Base-by-base conservation (phyloP, 2,113 vertebrate genomes). In the Gymnobelideus leadbeateri region DNA sequence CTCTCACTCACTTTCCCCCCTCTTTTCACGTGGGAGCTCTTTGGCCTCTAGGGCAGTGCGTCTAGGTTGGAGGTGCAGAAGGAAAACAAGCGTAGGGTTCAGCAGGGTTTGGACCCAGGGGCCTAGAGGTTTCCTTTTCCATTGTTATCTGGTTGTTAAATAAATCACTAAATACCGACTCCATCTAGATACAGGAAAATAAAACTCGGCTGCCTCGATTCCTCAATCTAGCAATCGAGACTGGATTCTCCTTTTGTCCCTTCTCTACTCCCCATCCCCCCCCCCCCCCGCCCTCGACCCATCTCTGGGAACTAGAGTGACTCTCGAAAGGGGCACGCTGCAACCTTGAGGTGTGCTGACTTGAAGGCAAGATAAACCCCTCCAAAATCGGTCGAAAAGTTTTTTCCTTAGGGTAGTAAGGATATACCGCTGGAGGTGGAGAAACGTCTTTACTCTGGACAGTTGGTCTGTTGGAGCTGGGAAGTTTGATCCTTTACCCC, bases 91-190 rank as follows among this genome's bases (percentile, higher is more conserved):
- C 0, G 2, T 1, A 49, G 95, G 92, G 91, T 90, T 68, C 24
- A 90, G 0, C 52, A 0, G 49, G 95, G 43, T 95, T 95, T 93
- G 95, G 92, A 96, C 92, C 43, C 50, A 90, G 94, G 51, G 92
- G n/a, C 26, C 25, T 47, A 91, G 77, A 53, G 51, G 52, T 92
- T 96, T 46, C 92, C 37, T 9, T 9, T 8, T 46, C 92, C 50
- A 96, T 94, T 97, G 96, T 96, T 94, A 90, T 92, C 93, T 43
- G 26, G 94, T 51, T 89, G 89, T 94, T 97, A 97, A 97, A 96
- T 97, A 97, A 95, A 97, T 95, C 97, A 96, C 52, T 84, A 43
- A 84, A 84, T 84, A 43, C 68, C n/a, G 43, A 49, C 47, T 25
- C 10, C 14, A 91, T 46, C 0, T 0, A 97, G 94, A 95, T 93